These are phyloP conservation scores for Aplochiton taeniatus DNA, from an alignment of 2,797 vertebrate species.

Conservation along the genomic window DNA sequence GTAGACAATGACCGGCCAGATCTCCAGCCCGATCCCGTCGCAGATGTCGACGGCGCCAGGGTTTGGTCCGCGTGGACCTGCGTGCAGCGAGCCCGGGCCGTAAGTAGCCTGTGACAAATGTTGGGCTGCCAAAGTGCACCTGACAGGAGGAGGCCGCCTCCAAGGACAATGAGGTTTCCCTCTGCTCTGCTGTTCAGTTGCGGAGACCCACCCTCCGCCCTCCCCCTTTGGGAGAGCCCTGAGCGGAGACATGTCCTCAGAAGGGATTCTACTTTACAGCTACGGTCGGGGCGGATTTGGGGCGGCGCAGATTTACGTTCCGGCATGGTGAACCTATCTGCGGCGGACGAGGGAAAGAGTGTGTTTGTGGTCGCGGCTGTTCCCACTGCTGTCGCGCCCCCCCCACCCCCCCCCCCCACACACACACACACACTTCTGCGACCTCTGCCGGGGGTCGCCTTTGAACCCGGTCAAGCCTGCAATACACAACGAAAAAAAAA, in stretches of 20 bases:
- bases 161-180: conserved; percentile 4
- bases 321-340: too few species aligned
- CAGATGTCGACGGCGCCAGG: too few species aligned
- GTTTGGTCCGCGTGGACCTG: not conserved
- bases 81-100: not conserved
- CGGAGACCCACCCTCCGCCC: not conserved
- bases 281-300: not conserved
- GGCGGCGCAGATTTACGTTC: too few species aligned
- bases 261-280: not conserved
- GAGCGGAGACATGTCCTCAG: not conserved
- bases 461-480: not conserved
- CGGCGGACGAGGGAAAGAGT: too few species aligned
- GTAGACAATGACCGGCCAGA: too few species aligned
- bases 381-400: too few species aligned
- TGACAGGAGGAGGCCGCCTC: conserved; percentile 4
- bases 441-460: not conserved
- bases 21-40: too few species aligned
- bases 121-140: conserved; percentile 7
- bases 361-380: too few species aligned
- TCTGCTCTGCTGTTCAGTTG: conserved; percentile 17
- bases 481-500: conserved; percentile 32
- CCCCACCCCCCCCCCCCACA: not conserved
- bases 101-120: conserved; percentile 6
- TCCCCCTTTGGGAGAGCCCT: not conserved
- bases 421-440: not conserved